Percentiles rank a stretch among this genome's conserved stretches.
These are phyloP conservation scores for Andrena trimmerana DNA, from an alignment of 2,888 invertebrate species.

Conservation along the genomic window DNA sequence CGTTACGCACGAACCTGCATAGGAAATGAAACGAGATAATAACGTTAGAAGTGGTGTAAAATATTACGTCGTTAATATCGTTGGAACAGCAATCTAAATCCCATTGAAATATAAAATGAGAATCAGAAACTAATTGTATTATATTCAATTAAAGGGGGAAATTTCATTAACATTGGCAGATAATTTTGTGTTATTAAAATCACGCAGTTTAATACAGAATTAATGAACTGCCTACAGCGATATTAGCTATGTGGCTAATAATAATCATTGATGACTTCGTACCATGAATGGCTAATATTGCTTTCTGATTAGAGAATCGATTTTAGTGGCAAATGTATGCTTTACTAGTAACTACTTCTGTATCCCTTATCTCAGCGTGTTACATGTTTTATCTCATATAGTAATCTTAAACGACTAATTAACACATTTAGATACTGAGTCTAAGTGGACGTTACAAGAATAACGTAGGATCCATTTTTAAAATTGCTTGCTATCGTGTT, in stretches of 20 bases:
- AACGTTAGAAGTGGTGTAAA: neutral
- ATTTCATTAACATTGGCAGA: neutral
- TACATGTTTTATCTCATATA: slow-evolving; percentile 36
- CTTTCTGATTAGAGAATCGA: slow-evolving; percentile 17
- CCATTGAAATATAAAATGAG: no score
- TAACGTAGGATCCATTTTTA: slow-evolving; percentile 6
- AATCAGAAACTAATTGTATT: neutral
- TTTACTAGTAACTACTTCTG: slow-evolving; percentile 23
- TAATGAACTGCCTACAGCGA: slow-evolving; percentile 7
- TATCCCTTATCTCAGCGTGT: slow-evolving; percentile 43
- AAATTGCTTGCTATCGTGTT: neutral
- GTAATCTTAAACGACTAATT: slow-evolving; percentile 50
- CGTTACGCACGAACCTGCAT: neutral
- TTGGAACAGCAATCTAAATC: neutral
- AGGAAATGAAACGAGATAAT: neutral
- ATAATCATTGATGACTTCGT: slow-evolving; percentile 1
- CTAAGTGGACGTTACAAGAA: neutral
- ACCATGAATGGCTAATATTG: slow-evolving; percentile 28
- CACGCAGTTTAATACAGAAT: neutral
- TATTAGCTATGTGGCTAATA: neutral
- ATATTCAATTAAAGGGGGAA: neutral
- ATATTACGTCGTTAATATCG: neutral
- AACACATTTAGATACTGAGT: slow-evolving; percentile 7
- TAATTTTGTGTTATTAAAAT: neutral
- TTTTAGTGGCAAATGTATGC: slow-evolving; percentile 28